Evolutionary conservation across 2,113 vertebrate genomes (phyloP).

Genomic region (Colius striatus): DNA sequence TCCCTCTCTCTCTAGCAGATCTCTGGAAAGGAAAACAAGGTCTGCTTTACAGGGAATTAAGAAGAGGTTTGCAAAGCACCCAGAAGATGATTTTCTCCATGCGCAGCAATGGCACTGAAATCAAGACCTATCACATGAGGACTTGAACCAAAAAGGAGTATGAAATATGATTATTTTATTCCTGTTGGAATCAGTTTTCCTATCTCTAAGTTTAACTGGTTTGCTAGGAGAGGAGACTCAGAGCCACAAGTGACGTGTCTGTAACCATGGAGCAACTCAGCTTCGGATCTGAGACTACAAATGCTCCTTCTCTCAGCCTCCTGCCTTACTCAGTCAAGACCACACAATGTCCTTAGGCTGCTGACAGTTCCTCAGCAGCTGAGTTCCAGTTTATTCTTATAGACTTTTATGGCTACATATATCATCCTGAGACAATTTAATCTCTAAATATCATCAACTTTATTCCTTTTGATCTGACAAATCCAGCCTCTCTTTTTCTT

Average conservation of each 20-base stretch:
- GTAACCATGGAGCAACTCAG: background rate
- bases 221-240: background rate
- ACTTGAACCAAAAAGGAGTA: background rate
- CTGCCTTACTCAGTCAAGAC: background rate
- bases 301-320: background rate
- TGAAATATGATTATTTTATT: background rate
- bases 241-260: background rate
- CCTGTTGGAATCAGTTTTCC: background rate
- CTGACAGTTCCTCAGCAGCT: background rate
- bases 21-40: constrained; percentile 12
- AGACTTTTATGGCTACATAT: constrained; percentile 53
- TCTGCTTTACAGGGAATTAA: constrained; percentile 9
- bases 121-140: background rate
- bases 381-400: constrained; percentile 46
- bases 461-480: constrained; percentile 48
- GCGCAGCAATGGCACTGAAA: constrained; percentile 1
- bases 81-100: background rate
- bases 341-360: constrained; percentile 1
- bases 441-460: constrained; percentile 55
- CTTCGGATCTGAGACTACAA: background rate
- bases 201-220: background rate
- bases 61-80: constrained; percentile 11
- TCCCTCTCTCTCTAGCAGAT: background rate
- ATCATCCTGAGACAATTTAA: constrained; percentile 59
- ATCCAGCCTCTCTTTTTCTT: background rate